A percentile compares a stretch with the other conserved stretches of the same genome.
phyloP scores from a whole-genome alignment of 2,888 invertebrate genomes.

The Beris morrisii region DNA sequence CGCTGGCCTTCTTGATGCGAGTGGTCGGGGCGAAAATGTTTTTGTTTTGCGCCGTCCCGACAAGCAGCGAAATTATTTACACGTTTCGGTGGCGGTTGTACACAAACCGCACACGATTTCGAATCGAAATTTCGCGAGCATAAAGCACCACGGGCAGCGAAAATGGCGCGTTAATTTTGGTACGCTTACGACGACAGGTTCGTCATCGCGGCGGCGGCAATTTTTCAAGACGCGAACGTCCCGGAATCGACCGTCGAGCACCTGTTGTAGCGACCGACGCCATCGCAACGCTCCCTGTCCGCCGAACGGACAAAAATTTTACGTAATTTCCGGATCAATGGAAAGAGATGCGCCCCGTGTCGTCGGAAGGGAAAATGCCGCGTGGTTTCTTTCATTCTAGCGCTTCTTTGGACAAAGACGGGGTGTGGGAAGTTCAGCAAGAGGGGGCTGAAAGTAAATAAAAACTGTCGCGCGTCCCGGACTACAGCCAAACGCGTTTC shows the following conservation, averaged over 20 bases:
- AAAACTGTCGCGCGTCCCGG: not conserved
- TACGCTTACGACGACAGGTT: not conserved
- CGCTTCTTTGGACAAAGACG: not conserved
- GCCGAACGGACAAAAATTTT: conserved; percentile 20
- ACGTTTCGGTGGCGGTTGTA: conserved; percentile 6
- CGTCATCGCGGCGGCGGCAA: not conserved
- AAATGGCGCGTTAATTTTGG: conserved; percentile 26
- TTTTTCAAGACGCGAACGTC: not conserved
- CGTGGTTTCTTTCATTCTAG: conserved; percentile 29
- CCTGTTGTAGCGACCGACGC: conserved; percentile 18
- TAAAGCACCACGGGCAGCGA: conserved; percentile 3
- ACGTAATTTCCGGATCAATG: conserved; percentile 38
- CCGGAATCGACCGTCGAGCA: conserved; percentile 8
- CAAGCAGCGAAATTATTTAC: conserved; percentile 15
- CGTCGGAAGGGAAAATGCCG: conserved; percentile 1
- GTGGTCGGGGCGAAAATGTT: conserved; percentile 18
- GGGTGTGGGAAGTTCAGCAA: conserved; percentile 4
- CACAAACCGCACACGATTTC: not conserved
- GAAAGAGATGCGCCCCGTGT: conserved; percentile 33
- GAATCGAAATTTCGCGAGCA: too few relatives aligned
- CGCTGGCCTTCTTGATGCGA: too few relatives aligned
- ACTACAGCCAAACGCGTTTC: too few relatives aligned
- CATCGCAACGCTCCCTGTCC: not conserved
- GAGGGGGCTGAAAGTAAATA: not conserved
- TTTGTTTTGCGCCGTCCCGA: conserved; percentile 18